Percentiles rank a stretch among this genome's conserved stretches.
Evolutionary conservation across 2,888 invertebrate genomes (phyloP).

Genomic region (Papilio elwesi): DNA sequence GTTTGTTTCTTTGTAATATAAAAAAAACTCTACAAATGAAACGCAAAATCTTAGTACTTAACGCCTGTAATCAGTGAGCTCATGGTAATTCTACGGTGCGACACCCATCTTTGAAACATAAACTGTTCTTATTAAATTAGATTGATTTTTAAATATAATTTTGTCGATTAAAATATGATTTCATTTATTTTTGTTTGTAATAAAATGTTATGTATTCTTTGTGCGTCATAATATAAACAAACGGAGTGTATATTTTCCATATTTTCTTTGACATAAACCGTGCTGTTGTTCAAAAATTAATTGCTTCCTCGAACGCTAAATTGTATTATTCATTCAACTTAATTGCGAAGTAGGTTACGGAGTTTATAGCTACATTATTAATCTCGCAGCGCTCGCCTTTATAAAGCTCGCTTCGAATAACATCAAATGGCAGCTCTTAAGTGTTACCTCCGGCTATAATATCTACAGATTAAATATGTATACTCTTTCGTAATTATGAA

Average conservation of each 20-base stretch:
- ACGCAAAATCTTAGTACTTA: no score
- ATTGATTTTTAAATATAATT: not conserved
- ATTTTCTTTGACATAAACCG: slow-evolving; percentile 33
- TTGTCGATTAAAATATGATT: not conserved
- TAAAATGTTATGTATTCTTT: not conserved
- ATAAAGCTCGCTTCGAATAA: slow-evolving; percentile 52
- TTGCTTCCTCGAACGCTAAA: slow-evolving; percentile 66
- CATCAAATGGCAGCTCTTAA: slow-evolving; percentile 52
- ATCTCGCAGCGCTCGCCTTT: slow-evolving; percentile 60
- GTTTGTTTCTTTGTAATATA: no score
- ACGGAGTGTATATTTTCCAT: slow-evolving; percentile 24
- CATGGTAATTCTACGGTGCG: no score
- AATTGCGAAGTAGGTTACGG: slow-evolving; percentile 74
- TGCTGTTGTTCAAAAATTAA: slow-evolving; percentile 58
- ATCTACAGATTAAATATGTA: slow-evolving; percentile 26
- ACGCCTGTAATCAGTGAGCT: no score
- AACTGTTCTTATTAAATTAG: no score
- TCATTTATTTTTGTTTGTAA: not conserved
- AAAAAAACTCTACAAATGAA: no score
- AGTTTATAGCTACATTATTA: slow-evolving; percentile 73
- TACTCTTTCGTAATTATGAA: not conserved
- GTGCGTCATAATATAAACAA: not conserved
- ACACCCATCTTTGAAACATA: no score
- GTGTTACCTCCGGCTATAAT: slow-evolving; percentile 48
- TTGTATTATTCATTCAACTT: slow-evolving; percentile 70